Conservation (phyloP, 2,888 invertebrate species). For the Chrysolina haemoptera region DNA sequence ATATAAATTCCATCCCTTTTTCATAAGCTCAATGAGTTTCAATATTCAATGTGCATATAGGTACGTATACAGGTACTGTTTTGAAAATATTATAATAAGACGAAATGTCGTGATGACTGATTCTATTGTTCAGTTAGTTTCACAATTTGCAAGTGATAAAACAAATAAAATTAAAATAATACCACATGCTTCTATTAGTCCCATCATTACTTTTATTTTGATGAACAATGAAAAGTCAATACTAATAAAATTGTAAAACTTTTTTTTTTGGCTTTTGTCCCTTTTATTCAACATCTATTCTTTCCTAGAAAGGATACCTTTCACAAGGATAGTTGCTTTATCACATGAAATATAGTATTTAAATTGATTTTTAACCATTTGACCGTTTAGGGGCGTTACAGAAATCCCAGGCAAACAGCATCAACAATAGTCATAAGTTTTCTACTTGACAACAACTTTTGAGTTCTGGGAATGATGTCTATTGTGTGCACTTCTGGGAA, state of each 20-base stretch:
- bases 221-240: background rate
- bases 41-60: no score
- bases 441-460: conserved; percentile 50
- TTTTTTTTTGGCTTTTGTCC: conserved; percentile 16
- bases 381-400: conserved; percentile 49
- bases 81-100: no score
- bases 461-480: conserved; percentile 44
- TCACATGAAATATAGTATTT: conserved; percentile 37
- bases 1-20: no score
- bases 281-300: conserved; percentile 22
- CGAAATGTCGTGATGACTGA: no score
- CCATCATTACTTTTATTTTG: background rate
- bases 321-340: conserved; percentile 29
- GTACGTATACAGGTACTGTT: no score
- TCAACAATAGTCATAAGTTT: conserved; percentile 51
- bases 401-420: conserved; percentile 47
- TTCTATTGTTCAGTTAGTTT: no score
- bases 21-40: no score
- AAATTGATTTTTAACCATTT: conserved; percentile 55
- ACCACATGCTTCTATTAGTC: no score
- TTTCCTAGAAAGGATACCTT: conserved; percentile 40
- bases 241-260: conserved; percentile 16
- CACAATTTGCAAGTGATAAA: no score
- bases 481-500: conserved; percentile 46
- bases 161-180: no score